A percentile compares a stretch with the other conserved stretches of the same genome.
These are phyloP conservation scores for Capromys pilorides DNA, from an alignment of 2,797 vertebrate species.

Conservation along the genomic window DNA sequence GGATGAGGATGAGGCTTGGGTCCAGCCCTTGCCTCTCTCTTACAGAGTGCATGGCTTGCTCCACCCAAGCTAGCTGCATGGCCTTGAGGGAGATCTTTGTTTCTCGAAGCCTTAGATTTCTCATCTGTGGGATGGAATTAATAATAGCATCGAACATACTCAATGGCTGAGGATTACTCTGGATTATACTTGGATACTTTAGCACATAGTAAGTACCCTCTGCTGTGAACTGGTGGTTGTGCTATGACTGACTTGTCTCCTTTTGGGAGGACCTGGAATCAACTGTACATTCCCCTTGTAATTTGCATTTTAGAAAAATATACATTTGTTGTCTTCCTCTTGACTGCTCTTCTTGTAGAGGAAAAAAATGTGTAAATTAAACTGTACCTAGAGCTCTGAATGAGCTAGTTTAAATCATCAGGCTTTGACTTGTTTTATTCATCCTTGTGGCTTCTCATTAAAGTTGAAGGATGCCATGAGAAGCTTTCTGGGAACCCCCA, in stretches of 20 bases:
- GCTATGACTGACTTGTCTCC: not conserved
- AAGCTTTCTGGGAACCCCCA: not conserved
- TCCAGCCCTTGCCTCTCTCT: not conserved
- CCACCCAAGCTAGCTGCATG: not conserved
- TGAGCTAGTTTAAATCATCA: not conserved
- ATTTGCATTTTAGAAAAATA: slow-evolving; percentile 47
- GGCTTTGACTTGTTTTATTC: not conserved
- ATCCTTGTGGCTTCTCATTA: not conserved
- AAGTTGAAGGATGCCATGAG: not conserved
- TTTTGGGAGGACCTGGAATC: not conserved
- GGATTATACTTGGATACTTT: not conserved
- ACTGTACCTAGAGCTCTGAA: not conserved
- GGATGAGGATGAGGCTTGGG: not conserved
- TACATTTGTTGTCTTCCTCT: slow-evolving; percentile 47
- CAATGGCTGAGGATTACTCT: not conserved
- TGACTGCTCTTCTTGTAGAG: not conserved
- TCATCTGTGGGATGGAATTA: not conserved
- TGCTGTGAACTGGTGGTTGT: not conserved
- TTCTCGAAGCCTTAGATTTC: slow-evolving; percentile 62
- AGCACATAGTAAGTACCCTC: not conserved
- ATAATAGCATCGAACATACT: not conserved
- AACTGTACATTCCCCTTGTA: not conserved
- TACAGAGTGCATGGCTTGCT: not conserved
- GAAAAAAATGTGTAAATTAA: slow-evolving; percentile 5
- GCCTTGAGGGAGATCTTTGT: slow-evolving; percentile 37